Evolutionary conservation across 2,113 vertebrate species (phyloP).

Genomic region (Spizaetus ornatus): DNA sequence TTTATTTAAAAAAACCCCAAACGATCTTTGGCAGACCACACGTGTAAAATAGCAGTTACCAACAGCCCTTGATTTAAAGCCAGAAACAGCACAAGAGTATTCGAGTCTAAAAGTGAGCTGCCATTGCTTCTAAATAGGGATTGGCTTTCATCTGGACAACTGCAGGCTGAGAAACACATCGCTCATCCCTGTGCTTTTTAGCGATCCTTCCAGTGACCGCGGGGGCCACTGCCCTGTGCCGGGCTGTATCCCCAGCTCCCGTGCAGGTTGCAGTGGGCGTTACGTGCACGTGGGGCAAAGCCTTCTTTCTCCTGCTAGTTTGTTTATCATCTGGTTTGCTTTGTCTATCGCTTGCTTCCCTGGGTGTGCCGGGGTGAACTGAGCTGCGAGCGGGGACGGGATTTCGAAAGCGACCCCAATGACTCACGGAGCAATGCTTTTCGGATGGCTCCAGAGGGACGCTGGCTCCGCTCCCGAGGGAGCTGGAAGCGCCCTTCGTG

Average conservation of each 20-base stretch:
- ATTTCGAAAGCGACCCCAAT: fast-evolving
- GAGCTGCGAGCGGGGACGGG: fast-evolving
- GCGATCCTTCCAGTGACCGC: fast-evolving
- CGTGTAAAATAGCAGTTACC: neutral
- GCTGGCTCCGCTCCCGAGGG: neutral
- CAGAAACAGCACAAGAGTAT: neutral
- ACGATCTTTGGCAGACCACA: neutral
- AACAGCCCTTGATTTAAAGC: neutral
- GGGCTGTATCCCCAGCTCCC: neutral
- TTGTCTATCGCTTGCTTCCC: neutral
- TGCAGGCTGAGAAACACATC: neutral
- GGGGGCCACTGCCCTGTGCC: fast-evolving
- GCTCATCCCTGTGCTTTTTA: neutral
- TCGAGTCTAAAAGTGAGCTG: neutral
- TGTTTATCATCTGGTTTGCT: neutral
- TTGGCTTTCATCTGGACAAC: neutral
- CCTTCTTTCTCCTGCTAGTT: neutral
- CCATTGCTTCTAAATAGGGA: neutral
- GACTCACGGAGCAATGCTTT: neutral
- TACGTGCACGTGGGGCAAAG: fast-evolving
- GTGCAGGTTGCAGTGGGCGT: fast-evolving
- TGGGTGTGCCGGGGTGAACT: neutral
- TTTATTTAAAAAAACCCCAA: neutral
- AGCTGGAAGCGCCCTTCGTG: neutral
- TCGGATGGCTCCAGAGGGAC: fast-evolving